Conservation (phyloP, 2,797 vertebrate genomes). For the Falco novaeseelandiae region DNA sequence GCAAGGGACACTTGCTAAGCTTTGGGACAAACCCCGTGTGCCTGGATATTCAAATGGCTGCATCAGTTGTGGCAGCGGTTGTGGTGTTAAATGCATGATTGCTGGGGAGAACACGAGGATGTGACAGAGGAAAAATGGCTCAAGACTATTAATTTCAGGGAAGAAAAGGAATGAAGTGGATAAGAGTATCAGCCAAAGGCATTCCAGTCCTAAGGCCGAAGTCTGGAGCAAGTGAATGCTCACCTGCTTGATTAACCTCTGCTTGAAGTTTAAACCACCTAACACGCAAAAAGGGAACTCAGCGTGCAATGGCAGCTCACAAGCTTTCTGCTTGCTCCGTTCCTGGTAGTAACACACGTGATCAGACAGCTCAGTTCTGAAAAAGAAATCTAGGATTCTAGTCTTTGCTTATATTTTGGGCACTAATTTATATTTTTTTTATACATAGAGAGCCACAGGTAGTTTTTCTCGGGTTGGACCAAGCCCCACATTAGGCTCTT, state of each 20-base stretch:
- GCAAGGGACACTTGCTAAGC: not conserved
- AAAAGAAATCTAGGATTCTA: not conserved
- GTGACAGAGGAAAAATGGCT: not conserved
- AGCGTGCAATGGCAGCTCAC: accelerated
- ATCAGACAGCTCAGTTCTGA: not conserved
- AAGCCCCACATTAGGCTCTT: too few relatives aligned
- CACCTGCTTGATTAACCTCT: not conserved
- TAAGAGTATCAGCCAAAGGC: not conserved
- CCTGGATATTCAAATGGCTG: not conserved
- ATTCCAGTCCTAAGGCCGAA: not conserved
- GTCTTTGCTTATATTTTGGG: not conserved
- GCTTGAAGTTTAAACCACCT: not conserved
- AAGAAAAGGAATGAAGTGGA: not conserved
- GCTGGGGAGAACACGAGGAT: not conserved
- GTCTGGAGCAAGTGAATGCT: not conserved
- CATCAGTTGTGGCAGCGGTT: not conserved
- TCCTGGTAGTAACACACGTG: accelerated
- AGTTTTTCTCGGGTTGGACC: too few relatives aligned
- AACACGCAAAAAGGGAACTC: not conserved
- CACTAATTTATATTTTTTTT: not conserved
- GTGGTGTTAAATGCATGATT: not conserved
- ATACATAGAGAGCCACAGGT: too few relatives aligned
- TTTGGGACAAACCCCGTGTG: not conserved
- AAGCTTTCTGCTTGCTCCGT: not conserved
- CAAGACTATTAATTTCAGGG: not conserved